These are phyloP conservation scores for Drosophila demipolita DNA, from an alignment of 2,888 invertebrate species.

Conservation along the genomic window DNA sequence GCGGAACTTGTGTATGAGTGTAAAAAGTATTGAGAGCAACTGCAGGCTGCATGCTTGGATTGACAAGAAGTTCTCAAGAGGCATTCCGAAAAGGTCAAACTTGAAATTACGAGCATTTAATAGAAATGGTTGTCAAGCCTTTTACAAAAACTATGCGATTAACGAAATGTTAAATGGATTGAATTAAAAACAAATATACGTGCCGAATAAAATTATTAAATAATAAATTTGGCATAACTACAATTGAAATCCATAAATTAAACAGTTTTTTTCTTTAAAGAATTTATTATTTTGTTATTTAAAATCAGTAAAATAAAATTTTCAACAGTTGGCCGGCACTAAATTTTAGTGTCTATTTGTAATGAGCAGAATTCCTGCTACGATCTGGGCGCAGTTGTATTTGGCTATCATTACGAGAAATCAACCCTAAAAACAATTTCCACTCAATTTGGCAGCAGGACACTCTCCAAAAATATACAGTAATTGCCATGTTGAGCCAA, in stretches of 20 bases:
- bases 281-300: not conserved
- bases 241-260: not conserved
- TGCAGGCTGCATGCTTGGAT: slow-evolving; percentile 21
- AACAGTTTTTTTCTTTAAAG: not conserved
- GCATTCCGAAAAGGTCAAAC: slow-evolving; percentile 21
- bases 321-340: slow-evolving; percentile 21
- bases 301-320: not conserved
- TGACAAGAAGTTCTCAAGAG: slow-evolving; percentile 3
- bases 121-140: slow-evolving; percentile 1
- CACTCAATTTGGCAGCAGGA: slow-evolving; percentile 73
- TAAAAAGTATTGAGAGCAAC: slow-evolving; percentile 39
- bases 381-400: slow-evolving; percentile 1
- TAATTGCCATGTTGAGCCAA: slow-evolving; percentile 56
- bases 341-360: slow-evolving; percentile 3
- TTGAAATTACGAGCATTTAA: slow-evolving; percentile 5
- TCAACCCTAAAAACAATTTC: slow-evolving; percentile 51
- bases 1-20: slow-evolving; percentile 26
- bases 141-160: not conserved
- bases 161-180: not conserved
- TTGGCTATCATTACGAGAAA: slow-evolving; percentile 22
- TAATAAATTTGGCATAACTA: not conserved
- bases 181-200: not conserved
- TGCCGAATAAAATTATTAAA: not conserved
- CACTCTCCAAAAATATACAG: slow-evolving; percentile 38
- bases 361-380: slow-evolving; percentile 27